phyloP scores from a whole-genome alignment of 2,113 vertebrate species.

The Ceyx cyanopectus region DNA sequence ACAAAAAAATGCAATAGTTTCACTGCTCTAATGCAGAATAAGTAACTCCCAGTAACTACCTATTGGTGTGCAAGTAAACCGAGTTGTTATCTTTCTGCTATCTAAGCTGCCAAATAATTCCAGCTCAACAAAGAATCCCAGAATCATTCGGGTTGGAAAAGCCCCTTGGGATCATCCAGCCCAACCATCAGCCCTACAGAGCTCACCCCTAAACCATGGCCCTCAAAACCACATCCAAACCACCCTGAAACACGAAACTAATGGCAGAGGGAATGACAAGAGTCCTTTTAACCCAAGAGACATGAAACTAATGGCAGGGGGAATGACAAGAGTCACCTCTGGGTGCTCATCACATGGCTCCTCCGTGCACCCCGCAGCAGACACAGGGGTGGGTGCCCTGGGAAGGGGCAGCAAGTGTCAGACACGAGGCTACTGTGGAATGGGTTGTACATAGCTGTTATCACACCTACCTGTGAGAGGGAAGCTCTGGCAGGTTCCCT shows the following conservation, averaged over 20 bases:
- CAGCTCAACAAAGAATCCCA: not conserved
- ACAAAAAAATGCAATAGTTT: not conserved
- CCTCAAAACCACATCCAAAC: too few relatives aligned
- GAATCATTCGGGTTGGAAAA: too few relatives aligned
- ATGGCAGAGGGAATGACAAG: accelerated
- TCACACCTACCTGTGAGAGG: not conserved
- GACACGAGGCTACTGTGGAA: accelerated
- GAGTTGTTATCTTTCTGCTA: not conserved
- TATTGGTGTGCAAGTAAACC: not conserved
- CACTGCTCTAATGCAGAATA: not conserved
- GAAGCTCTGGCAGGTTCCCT: not conserved
- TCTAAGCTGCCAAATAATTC: slow-evolving; percentile 26
- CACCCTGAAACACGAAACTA: not conserved
- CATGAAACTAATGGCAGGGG: accelerated
- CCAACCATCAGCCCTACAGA: too few relatives aligned
- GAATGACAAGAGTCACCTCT: not conserved
- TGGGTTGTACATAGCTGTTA: accelerated
- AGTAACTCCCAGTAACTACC: not conserved
- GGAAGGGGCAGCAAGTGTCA: not conserved
- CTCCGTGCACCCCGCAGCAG: accelerated
- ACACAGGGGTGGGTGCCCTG: accelerated
- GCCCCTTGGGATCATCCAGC: too few relatives aligned
- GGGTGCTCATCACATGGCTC: accelerated
- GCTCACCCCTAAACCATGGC: too few relatives aligned
- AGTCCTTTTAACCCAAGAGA: not conserved